These are phyloP conservation scores for Gopherus flavomarginatus DNA, from an alignment of 2,113 vertebrate genomes.

Conservation along the genomic window DNA sequence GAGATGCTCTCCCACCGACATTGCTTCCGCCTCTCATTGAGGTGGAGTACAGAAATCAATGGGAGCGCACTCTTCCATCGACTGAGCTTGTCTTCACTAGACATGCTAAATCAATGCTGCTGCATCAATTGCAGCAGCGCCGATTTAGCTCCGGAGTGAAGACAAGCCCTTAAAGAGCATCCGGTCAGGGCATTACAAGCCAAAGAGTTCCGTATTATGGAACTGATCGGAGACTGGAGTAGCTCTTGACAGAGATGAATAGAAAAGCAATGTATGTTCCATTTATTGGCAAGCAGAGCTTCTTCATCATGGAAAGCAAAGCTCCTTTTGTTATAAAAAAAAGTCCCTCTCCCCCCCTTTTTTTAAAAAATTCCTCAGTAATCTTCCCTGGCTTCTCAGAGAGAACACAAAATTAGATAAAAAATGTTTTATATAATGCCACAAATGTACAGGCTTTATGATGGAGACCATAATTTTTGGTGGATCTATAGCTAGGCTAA, in stretches of 20 bases:
- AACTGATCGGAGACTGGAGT: rapidly evolving
- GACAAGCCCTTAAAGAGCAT: not conserved
- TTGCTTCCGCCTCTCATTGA: too few species aligned
- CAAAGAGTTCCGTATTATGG: not conserved
- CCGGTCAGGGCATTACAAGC: not conserved
- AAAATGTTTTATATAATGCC: not conserved
- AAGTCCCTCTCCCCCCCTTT: too few species aligned
- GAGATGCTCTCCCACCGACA: too few species aligned
- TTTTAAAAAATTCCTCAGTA: not conserved
- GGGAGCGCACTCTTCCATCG: too few species aligned
- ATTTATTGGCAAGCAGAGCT: not conserved
- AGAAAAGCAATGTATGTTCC: not conserved
- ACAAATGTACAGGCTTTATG: not conserved
- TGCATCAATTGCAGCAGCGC: too few species aligned
- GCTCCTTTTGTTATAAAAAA: not conserved
- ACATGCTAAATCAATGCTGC: too few species aligned
- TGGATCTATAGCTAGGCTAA: not conserved
- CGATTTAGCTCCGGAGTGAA: too few species aligned
- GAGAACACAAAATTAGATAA: not conserved
- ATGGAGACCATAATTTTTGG: not conserved
- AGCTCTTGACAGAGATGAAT: not conserved
- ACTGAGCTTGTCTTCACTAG: too few species aligned
- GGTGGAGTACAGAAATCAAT: too few species aligned
- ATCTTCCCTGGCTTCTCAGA: not conserved
- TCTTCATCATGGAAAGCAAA: not conserved